These are phyloP conservation scores for Esox masquinongy DNA, from an alignment of 2,797 vertebrate genomes.

Conservation along the genomic window DNA sequence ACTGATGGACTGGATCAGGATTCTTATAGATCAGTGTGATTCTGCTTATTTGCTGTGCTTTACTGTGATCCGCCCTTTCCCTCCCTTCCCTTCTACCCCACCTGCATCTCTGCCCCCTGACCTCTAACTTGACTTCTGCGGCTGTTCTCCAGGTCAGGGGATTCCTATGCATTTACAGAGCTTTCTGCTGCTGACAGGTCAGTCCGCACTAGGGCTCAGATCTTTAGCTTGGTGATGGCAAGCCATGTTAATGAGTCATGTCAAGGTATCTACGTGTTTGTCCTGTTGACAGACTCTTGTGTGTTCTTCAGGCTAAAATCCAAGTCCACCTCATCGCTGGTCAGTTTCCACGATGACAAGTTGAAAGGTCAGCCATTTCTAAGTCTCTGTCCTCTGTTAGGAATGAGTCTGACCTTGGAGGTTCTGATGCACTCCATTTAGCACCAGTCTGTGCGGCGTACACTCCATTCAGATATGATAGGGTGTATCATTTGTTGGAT, in stretches of 20 bases:
- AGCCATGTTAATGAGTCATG: neutral
- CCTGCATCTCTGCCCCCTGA: constrained; percentile 13
- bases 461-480: too few relatives aligned
- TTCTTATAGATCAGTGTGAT: too few relatives aligned
- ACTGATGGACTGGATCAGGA: too few relatives aligned
- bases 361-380: constrained; percentile 73
- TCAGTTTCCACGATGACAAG: constrained; percentile 58
- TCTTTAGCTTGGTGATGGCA: neutral
- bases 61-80: neutral
- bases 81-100: constrained; percentile 26
- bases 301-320: constrained; percentile 81
- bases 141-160: constrained; percentile 66
- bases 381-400: neutral
- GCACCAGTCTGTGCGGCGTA: too few relatives aligned
- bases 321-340: constrained; percentile 82
- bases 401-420: neutral
- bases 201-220: constrained; percentile 43
- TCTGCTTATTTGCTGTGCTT: neutral
- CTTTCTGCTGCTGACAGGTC: constrained; percentile 75
- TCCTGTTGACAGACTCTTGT: neutral
- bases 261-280: neutral
- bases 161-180: constrained; percentile 66
- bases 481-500: too few relatives aligned
- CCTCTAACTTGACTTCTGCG: constrained; percentile 40
- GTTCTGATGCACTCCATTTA: too few relatives aligned